A percentile compares a stretch with the other conserved stretches of the same genome.
phyloP scores from a whole-genome alignment of 2,797 vertebrate genomes.

The Buphagus erythrorhynchus region DNA sequence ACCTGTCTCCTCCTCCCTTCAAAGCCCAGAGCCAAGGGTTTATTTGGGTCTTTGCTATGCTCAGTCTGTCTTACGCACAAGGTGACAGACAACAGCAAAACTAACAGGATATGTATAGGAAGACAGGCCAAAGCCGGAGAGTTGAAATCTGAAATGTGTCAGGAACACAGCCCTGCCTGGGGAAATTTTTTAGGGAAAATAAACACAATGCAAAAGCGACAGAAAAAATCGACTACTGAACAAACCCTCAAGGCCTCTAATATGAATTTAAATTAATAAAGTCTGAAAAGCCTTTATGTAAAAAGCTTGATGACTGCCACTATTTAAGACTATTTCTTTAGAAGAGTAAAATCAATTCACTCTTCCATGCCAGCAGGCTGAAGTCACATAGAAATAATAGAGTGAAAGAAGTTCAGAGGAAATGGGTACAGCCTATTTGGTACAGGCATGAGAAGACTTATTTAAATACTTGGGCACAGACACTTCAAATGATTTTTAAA shows the following conservation, averaged over 20 bases:
- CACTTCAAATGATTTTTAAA: not conserved
- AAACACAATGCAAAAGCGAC: not conserved
- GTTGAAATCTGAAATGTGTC: not conserved
- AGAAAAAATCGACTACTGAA: not conserved
- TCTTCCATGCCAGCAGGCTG: not conserved
- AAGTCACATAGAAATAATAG: not conserved
- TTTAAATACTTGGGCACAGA: not conserved
- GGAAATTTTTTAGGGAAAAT: not conserved
- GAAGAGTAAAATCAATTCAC: not conserved
- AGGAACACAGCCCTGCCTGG: not conserved
- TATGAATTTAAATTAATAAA: slow-evolving; percentile 24
- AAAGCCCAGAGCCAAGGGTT: not conserved
- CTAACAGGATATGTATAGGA: not conserved
- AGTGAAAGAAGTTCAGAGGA: not conserved
- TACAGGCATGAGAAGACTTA: not conserved
- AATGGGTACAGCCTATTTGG: not conserved
- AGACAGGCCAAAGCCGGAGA: not conserved
- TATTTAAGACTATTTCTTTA: not conserved
- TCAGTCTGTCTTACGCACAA: not conserved
- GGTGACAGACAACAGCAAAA: not conserved
- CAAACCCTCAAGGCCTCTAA: not conserved
- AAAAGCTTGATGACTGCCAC: not conserved
- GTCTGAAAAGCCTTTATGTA: not conserved
- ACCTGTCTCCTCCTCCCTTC: not conserved
- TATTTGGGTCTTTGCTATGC: not conserved